Base-by-base conservation (phyloP, 2,888 invertebrate genomes). In the Sphaerophoria taeniata region DNA sequence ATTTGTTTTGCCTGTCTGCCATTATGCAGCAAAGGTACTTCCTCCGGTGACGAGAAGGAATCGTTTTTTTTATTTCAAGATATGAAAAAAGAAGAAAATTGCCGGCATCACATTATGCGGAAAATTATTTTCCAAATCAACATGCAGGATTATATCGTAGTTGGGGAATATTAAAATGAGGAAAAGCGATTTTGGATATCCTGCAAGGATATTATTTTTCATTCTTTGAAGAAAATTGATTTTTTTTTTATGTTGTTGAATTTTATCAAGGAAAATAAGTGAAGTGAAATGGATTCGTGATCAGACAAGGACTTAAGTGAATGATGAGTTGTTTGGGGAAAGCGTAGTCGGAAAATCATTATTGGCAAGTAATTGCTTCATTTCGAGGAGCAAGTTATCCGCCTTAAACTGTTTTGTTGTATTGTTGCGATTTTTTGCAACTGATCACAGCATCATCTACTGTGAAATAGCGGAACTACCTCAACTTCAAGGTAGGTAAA, bases 101-200 rank as follows among this genome's bases (percentile, higher is more conserved):
- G 24, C 24, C 1, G 82, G 73, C 77, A 63, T 83, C 82, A 83
- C 77, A 83, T 83, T 83, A 78, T 83, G 82, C 82, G 82, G 82
- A 77, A 83, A 83, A 83, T 83, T 78, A 77, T 83, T 83, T 77
- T 73, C 63, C 81, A 82, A 82, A 83, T 83, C 73, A 83, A 69
- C 77, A 73, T 83, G 39, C 67, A 73, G 56, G 82, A 73, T 69
- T 83, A 73, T 73, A 73, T 3, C 5, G n/a, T 34, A 11, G 2
- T 39, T 9, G 43, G 43, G 43, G 12, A 43, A 70, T 36, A 33
- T 43, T 31, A 34, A 45, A 61, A 43, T 47, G 61, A 73, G 9
- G 12, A 0, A 43, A 60, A 56, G 11, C 56, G 56, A 73, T 61
- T 58, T 65, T 14, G 47, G 34, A 31, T 60, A 36, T 61, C 34